These are phyloP conservation scores for Tympanoctomys barrerae DNA, from an alignment of 2,797 vertebrate genomes.

Conservation along the genomic window DNA sequence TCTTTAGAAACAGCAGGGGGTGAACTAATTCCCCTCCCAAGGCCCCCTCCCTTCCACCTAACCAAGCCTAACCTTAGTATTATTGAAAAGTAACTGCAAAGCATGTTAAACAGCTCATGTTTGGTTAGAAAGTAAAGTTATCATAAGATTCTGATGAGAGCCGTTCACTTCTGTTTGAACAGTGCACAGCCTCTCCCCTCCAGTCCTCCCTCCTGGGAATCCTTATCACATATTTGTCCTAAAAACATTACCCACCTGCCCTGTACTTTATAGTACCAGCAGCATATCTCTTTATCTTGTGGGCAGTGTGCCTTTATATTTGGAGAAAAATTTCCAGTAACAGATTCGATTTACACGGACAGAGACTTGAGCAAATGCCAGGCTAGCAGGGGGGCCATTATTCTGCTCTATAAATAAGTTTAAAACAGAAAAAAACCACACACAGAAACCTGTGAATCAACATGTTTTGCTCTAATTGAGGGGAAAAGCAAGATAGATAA, in stretches of 20 bases:
- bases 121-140: constrained; percentile 86
- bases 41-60: background rate
- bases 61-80: constrained; percentile 17
- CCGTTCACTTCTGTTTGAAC: constrained; percentile 89
- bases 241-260: constrained; percentile 88
- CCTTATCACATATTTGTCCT: constrained; percentile 83
- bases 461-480: constrained; percentile 94
- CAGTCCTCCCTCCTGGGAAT: constrained; percentile 77
- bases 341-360: constrained; percentile 95
- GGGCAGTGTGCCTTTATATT: constrained; percentile 95
- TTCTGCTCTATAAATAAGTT: constrained; percentile 92
- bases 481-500: constrained; percentile 89
- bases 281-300: constrained; percentile 90
- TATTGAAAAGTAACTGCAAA: constrained; percentile 81
- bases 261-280: constrained; percentile 86
- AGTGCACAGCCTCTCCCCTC: constrained; percentile 74
- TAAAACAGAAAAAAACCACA: constrained; percentile 89
- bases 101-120: constrained; percentile 78
- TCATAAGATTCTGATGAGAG: constrained; percentile 86
- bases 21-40: constrained; percentile 42
- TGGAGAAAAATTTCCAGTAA: constrained; percentile 94
- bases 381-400: constrained; percentile 90
- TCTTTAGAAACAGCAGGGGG: background rate
- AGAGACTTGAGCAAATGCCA: constrained; percentile 94
- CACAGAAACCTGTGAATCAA: constrained; percentile 91